Evolutionary conservation across 2,113 vertebrate species (phyloP).

Genomic region (Polyodon spathula): DNA sequence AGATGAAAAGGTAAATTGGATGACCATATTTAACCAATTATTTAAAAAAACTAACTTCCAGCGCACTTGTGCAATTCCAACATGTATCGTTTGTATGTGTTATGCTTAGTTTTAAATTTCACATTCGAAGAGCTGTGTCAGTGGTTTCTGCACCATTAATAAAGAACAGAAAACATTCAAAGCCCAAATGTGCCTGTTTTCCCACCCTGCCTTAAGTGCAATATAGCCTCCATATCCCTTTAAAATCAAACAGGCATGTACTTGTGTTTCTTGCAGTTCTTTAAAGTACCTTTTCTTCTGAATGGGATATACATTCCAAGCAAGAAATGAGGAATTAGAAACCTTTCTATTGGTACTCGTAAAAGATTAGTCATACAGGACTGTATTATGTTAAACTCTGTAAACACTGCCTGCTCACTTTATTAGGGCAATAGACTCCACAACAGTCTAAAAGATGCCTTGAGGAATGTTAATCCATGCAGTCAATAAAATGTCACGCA

Average conservation of each 20-base stretch:
- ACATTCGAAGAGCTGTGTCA: conserved; percentile 48
- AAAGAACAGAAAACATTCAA: conserved; percentile 56
- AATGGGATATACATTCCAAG: no score
- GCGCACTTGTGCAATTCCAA: conserved; percentile 32
- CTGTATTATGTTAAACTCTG: no score
- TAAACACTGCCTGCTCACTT: no score
- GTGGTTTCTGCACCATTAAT: conserved; percentile 63
- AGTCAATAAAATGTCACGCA: no score
- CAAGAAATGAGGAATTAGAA: no score
- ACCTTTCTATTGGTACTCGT: no score
- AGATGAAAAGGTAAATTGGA: conserved; percentile 48
- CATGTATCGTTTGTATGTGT: conserved; percentile 29
- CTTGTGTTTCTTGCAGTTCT: not conserved
- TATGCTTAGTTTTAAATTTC: conserved; percentile 57
- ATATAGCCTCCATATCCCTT: not conserved
- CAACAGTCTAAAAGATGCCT: no score
- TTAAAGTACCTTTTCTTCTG: not conserved
- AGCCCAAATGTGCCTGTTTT: conserved; percentile 10
- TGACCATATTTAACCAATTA: conserved; percentile 67
- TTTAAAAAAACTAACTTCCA: conserved; percentile 41
- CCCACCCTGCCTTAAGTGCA: not conserved
- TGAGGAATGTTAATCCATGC: no score
- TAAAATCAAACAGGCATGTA: not conserved
- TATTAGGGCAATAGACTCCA: no score
- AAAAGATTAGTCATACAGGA: no score